Percentiles rank a stretch among this genome's conserved stretches.
phyloP scores from a whole-genome alignment of 2,888 invertebrate species.

The Dysmachus trigonus region DNA sequence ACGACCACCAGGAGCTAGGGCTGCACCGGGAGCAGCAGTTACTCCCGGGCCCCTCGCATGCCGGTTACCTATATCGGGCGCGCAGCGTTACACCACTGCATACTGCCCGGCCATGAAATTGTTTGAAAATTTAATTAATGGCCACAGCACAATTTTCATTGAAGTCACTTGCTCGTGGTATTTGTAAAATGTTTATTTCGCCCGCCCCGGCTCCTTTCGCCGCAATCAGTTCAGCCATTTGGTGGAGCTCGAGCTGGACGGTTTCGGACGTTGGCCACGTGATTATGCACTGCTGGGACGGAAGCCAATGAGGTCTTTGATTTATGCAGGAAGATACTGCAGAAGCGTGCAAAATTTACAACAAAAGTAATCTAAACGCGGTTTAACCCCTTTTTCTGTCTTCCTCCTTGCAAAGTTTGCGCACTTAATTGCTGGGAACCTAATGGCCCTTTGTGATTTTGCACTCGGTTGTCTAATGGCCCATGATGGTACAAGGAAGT shows the following conservation, averaged over 20 bases:
- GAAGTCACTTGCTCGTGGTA: conserved; percentile 38
- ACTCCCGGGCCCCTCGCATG: neutral
- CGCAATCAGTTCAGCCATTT: neutral
- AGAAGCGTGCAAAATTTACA: neutral
- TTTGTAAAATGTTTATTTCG: conserved; percentile 38
- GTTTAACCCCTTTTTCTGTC: neutral
- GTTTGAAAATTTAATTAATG: conserved; percentile 43
- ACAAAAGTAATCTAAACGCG: neutral
- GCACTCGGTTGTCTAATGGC: neutral
- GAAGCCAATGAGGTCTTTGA: conserved; percentile 39
- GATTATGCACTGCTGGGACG: conserved; percentile 31
- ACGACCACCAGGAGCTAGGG: neutral
- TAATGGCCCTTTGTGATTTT: conserved; percentile 9
- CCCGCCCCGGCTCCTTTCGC: neutral
- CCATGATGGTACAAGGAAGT: neutral
- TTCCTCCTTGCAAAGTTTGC: neutral
- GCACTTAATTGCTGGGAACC: neutral
- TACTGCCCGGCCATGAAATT: conserved; percentile 34
- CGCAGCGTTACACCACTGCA: conserved; percentile 12
- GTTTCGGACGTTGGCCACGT: conserved; percentile 3
- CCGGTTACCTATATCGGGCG: conserved; percentile 28
- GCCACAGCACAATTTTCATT: conserved; percentile 42
- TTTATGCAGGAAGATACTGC: conserved; percentile 13
- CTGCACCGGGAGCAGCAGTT: neutral
- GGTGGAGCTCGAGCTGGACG: neutral